A percentile compares a stretch with the other conserved stretches of the same genome.
phyloP scores from a whole-genome alignment of 2,797 vertebrate genomes.

The Phoebastria nigripes region DNA sequence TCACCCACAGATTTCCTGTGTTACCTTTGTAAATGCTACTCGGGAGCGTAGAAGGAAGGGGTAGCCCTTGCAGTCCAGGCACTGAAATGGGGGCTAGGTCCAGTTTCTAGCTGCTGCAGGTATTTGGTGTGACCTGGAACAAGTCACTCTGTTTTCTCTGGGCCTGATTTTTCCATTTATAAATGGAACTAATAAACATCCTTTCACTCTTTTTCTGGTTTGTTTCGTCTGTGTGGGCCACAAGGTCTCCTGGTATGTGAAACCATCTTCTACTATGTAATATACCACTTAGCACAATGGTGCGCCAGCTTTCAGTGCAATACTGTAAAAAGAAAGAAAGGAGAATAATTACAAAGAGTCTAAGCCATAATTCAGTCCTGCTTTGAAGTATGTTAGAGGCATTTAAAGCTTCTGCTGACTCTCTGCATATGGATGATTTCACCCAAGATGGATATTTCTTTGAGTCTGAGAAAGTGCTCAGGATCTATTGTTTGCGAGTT shows the following conservation, averaged over 20 bases:
- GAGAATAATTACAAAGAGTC: background rate
- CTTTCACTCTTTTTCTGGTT: background rate
- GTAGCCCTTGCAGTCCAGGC: background rate
- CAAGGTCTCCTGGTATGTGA: background rate
- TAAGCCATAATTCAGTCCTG: background rate
- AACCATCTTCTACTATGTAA: background rate
- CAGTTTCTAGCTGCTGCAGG: background rate
- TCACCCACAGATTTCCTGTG: background rate
- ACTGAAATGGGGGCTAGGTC: rapidly evolving
- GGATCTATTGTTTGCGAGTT: background rate
- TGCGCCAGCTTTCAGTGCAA: background rate
- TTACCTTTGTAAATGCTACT: background rate
- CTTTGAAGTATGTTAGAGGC: background rate
- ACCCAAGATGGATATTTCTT: background rate
- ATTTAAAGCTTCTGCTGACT: background rate
- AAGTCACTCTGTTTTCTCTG: background rate
- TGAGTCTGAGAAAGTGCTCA: background rate
- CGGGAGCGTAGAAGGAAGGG: background rate
- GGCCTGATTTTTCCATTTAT: background rate
- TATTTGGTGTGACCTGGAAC: background rate
- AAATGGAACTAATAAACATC: background rate
- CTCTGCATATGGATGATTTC: background rate
- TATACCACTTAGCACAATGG: rapidly evolving
- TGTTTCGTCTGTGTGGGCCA: background rate
- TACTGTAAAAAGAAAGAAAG: background rate